Evolutionary conservation across 1,140 invertebrate genomes (phyloP).

Genomic region (Stegodyphus dumicola): DNA sequence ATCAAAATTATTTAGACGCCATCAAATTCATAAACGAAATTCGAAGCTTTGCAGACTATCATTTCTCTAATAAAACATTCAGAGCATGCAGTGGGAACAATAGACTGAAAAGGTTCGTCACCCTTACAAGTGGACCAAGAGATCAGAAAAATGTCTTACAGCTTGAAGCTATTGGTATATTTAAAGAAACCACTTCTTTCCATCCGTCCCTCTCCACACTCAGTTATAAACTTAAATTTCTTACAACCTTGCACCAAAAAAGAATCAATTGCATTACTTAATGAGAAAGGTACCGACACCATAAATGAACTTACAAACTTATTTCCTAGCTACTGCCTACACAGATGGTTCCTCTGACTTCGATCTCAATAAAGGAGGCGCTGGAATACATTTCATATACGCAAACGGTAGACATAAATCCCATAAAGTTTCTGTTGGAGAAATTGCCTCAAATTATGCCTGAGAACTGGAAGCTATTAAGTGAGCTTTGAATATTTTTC

Average conservation of each 20-base stretch:
- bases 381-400: background rate
- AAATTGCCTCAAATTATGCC: background rate
- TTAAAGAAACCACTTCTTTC: too few species aligned
- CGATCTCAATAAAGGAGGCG: background rate
- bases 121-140: too few species aligned
- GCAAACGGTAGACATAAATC: background rate
- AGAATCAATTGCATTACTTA: background rate
- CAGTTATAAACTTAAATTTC: too few species aligned
- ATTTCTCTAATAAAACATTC: too few species aligned
- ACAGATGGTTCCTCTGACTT: background rate
- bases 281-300: background rate
- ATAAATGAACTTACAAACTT: background rate
- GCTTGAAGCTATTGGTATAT: too few species aligned
- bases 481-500: background rate
- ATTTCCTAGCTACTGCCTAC: background rate
- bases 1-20: too few species aligned
- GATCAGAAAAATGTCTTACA: too few species aligned
- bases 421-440: constrained; percentile 1
- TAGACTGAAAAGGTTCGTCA: too few species aligned
- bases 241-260: background rate
- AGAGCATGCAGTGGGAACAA: too few species aligned
- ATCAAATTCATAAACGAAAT: too few species aligned
- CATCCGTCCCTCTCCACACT: too few species aligned
- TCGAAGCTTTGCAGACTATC: too few species aligned
- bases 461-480: background rate